Base-by-base conservation (phyloP, 2,888 invertebrate genomes). In the Cantharis lateralis region DNA sequence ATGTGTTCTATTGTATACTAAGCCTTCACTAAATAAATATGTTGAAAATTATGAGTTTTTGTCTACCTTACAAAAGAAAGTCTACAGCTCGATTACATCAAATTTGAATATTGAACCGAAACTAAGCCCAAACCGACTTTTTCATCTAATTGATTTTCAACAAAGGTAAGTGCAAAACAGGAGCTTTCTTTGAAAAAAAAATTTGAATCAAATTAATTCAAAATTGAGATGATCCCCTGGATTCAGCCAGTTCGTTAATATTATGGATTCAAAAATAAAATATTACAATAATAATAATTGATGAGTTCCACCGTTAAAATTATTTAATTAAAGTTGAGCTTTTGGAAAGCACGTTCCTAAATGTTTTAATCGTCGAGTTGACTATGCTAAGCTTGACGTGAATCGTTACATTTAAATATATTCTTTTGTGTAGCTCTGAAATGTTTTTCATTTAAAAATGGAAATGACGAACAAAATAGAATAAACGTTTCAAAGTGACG, bases 1-100 rank as follows among this genome's bases (percentile, higher is more conserved):
- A 81, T 83, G 82, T 83, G 80, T 83, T 82, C 82, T 78, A 81
- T 81, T 82, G 82, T 82, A 82, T 79, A 82, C 79, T 78, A 76
- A 79, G 73, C 66, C 28, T 74, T 61, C 63, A 75, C 61, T 77
- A 77, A 81, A 76, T 78, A 81, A 74, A 78, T 69, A 77, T 76
- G 69, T 71, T 76, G 74, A 75, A 66, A 66, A 72, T 76, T 61
- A 79, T n/a, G n/a, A 7, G 48, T 48, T 48, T 48, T 48, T 48
- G 2, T 7, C n/a, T 5, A n/a, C n/a, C n/a, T 5, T 0, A n/a
- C 48, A 9, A 48, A 48, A 7, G n/a, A n/a, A n/a, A 48, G n/a
- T 5, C n/a, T 2, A n/a, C 0, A 48, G n/a, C n/a, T 48, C 48
- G 48, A 48, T 48, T 48, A 48, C n/a, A 48, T 5, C n/a, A n/a